phyloP scores from a whole-genome alignment of 2,888 invertebrate genomes.

The Acanthosepion lycidas region DNA sequence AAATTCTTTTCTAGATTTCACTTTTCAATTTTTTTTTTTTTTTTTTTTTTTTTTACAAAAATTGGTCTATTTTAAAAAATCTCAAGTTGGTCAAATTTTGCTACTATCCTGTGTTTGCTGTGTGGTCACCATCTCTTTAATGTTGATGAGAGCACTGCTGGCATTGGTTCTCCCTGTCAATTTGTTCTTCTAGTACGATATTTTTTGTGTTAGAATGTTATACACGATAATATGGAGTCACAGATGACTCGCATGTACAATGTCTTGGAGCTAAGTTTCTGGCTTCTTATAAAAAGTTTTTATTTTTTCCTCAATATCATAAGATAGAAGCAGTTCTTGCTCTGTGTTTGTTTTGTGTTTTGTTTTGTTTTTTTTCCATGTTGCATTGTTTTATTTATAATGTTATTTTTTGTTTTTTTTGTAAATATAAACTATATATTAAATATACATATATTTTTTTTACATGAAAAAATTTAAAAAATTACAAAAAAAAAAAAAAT shows the following conservation, averaged over 20 bases:
- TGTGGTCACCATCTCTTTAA: not conserved
- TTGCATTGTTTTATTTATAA: not conserved
- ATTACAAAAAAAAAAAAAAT: not conserved
- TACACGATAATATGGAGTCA: not conserved
- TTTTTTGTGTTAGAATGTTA: slow-evolving; percentile 2
- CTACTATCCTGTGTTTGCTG: not conserved
- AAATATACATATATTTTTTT: slow-evolving; percentile 22
- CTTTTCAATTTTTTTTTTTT: no score
- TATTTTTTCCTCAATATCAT: not conserved
- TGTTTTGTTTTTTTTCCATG: not conserved
- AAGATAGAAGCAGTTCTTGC: slow-evolving; percentile 18
- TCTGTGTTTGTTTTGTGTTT: not conserved
- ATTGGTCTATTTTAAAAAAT: not conserved
- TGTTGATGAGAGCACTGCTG: not conserved
- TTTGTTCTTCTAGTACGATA: not conserved
- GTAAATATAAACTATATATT: slow-evolving; percentile 18
- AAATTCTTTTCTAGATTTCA: not conserved
- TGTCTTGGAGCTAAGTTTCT: not conserved
- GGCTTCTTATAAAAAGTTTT: not conserved
- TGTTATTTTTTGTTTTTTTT: not conserved
- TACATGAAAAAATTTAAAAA: not conserved
- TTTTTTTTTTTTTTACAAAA: not conserved
- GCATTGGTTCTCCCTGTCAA: not conserved
- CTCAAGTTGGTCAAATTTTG: no score
- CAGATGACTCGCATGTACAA: not conserved